Evolutionary conservation across 2,113 vertebrate species (phyloP), one percentile per base, ranked within the genome.

Genomic region (Orthonyx spaldingii): DNA sequence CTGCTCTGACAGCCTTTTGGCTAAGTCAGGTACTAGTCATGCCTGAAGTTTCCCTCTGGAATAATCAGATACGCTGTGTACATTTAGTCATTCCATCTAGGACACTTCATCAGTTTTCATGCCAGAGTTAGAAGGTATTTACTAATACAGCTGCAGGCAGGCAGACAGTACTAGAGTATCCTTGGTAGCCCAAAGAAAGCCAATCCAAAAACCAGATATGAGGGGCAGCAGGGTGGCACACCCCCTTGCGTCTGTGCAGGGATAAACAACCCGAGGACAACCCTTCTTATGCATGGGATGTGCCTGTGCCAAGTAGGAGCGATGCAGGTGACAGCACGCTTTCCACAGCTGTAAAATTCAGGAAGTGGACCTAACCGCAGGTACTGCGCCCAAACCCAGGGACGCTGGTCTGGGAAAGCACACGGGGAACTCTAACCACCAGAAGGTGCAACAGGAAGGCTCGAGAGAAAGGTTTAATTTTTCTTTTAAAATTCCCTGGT

Each of bases 251-350:
- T 39, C 63, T 11, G 19, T 22, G 32, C 20, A 44, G 23, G 72
- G n/a, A 23, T 13, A 56, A 78, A 50, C 16, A 37, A 79, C 32
- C 39, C 39, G 27, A 46, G 42, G 57, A 49, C 30, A 39, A 20
- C 13, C 50, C 35, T 57, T 22, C 61, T 21, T 7, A 4, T 0
- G 8, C 17, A 16, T 4, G 3, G 17, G 19, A 70, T 21, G 12
- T 33, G 41, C 37, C 70, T 3, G 6, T 65, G 39, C n/a, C 11
- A 3, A 6, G 19, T 4, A 65, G 49, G 44, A 69, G 30, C 13
- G 27, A 49, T 2, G 5, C 0, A 0, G 52, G 30, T 27, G 7
- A 41, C 26, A 9, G 47, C 1, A 15, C 3, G 1, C 13, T 33
- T 78, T 60, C 59, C 9, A 2, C 39, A 37, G 56, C 55, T 52